Conservation (phyloP, 2,113 vertebrate genomes). For the Carollia perspicillata region DNA sequence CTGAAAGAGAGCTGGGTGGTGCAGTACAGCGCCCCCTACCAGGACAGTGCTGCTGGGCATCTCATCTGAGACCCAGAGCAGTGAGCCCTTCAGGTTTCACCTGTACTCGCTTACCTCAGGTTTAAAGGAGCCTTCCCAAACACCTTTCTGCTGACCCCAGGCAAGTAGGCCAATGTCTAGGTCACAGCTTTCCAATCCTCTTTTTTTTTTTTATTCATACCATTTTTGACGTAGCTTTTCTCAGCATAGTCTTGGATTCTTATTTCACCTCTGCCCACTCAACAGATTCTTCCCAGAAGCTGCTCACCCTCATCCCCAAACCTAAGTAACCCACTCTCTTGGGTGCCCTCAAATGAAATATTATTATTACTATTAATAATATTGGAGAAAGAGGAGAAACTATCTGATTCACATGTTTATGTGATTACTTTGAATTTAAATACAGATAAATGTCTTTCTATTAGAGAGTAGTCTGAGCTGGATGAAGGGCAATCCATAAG, state of each 20-base stretch:
- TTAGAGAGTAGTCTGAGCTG: not conserved
- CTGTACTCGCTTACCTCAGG: not conserved
- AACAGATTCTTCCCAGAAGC: not conserved
- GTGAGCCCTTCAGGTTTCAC: not conserved
- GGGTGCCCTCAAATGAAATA: not conserved
- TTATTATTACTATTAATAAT: not conserved
- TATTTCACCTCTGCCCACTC: not conserved
- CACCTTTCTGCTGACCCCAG: not conserved
- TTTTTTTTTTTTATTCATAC: not conserved
- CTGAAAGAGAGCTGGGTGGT: not conserved
- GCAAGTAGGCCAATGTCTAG: not conserved
- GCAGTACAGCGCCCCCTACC: too few relatives aligned
- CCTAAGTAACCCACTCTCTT: not conserved
- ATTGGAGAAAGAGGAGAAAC: not conserved
- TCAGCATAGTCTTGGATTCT: not conserved
- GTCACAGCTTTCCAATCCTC: not conserved
- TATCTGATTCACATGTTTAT: not conserved
- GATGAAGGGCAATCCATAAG: not conserved
- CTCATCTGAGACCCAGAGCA: not conserved
- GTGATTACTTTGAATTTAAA: not conserved
- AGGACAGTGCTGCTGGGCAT: not conserved
- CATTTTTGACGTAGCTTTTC: not conserved
- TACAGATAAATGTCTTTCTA: not conserved
- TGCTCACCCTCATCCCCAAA: not conserved
- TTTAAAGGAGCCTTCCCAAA: not conserved